Base-by-base conservation (phyloP, 2,888 invertebrate species). In the Spialia ferax region DNA sequence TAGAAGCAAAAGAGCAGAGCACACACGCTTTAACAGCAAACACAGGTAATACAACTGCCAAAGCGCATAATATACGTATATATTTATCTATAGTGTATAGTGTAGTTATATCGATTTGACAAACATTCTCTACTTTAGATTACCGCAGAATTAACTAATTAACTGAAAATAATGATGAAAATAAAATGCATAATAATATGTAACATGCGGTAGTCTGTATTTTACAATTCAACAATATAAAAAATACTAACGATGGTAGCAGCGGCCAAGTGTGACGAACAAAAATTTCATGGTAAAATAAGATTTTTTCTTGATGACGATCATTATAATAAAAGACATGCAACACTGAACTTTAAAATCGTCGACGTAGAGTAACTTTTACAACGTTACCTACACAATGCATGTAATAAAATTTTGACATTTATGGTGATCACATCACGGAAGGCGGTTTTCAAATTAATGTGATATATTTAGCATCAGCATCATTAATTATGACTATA, bases 221-320 rank as follows among this genome's bases (percentile, higher is more conserved):
- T 35, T 35, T 35, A 35, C 35, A 13, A 13, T 6, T 3, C 35
- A 35, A 35, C 11, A 35, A 35, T n/a, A 18, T 50, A 50, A 50
- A 50, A 50, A 32, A 62, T 50, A 54, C n/a, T 52, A 62, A 54
- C 23, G 32, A 61, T 50, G 20, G 11, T 50, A 13, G 11, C 35
- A 35, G 59, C 13, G 20, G 32, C 61, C 50, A 11, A 52, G 62
- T 52, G 32, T 62, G 62, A 52, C 62, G 23, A 62, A 52, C 20
- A 18, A 1, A 50, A 62, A 35, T 35, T 62, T 62, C 35, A 52
- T 52, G 62, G 62, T 38, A 52, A 52, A 62, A 62, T 62, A 50
- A 62, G 23, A 62, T 38, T 38, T 62, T 62, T 35, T n/a, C 52
- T 62, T 22, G 23, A 62, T 62, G 62, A 52, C 52, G 23, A 22